A percentile compares a stretch with the other conserved stretches of the same genome.
These are phyloP conservation scores for Hemibagrus wyckioides DNA, from an alignment of 2,113 vertebrate genomes.

Conservation along the genomic window DNA sequence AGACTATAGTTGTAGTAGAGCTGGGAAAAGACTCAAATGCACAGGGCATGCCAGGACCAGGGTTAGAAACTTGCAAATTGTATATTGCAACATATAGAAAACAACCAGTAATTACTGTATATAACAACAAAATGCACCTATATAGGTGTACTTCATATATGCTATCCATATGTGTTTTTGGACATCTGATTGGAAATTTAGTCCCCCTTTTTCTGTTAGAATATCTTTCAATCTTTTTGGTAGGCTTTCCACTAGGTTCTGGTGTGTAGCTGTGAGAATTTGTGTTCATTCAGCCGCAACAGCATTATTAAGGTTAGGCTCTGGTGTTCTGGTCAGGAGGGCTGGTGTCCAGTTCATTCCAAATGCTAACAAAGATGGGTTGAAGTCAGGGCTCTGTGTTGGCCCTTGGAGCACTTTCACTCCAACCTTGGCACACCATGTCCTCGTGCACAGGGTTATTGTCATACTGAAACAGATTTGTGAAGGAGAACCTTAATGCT, in stretches of 20 bases:
- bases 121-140: not conserved
- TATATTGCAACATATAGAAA: not conserved
- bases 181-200: not conserved
- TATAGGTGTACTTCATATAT: not conserved
- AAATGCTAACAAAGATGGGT: not conserved
- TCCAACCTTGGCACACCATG: not conserved
- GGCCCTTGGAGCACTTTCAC: not conserved
- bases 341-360: not conserved
- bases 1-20: not conserved
- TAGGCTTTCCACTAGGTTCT: not conserved
- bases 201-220: not conserved
- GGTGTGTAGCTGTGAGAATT: not conserved
- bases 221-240: not conserved
- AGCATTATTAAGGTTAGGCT: not conserved
- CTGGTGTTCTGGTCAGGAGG: not conserved
- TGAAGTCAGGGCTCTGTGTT: not conserved
- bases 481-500: not conserved
- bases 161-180: not conserved
- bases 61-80: not conserved
- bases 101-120: not conserved
- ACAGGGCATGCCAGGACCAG: not conserved
- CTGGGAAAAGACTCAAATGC: not conserved
- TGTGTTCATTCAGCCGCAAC: not conserved
- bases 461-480: not conserved
- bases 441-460: not conserved